Conservation (phyloP, 2,113 vertebrate species). For the Bucco capensis region DNA sequence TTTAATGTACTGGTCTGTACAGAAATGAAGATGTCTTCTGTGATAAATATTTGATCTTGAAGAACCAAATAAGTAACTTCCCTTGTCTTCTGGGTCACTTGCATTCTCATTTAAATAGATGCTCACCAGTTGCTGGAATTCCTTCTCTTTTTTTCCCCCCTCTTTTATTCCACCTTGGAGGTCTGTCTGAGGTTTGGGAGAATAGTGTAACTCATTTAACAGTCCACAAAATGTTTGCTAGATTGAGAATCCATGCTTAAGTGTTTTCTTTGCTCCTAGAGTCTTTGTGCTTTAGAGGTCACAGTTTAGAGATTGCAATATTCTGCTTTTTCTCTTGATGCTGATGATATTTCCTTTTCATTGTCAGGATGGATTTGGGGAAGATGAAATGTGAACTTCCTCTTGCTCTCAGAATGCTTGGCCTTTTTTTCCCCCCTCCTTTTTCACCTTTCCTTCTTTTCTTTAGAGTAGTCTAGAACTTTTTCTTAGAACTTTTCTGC, state of each 20-base stretch:
- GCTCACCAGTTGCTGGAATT: background rate
- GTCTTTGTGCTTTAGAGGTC: background rate
- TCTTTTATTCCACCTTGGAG: background rate
- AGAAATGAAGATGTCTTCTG: background rate
- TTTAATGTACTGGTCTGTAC: background rate
- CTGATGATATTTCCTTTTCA: background rate
- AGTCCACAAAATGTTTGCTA: background rate
- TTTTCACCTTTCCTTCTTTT: background rate
- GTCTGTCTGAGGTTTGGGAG: background rate
- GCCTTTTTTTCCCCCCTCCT: background rate
- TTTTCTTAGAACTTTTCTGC: background rate
- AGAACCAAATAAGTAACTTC: too few relatives aligned
- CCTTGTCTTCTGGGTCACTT: background rate
- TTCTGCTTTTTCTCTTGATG: background rate
- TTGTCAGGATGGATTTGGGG: background rate
- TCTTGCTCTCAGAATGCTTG: background rate
- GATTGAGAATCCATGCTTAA: background rate
- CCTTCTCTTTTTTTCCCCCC: background rate
- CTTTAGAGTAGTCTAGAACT: background rate
- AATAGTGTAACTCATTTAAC: background rate
- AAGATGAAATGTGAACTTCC: background rate
- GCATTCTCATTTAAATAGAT: background rate
- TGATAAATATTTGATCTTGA: background rate
- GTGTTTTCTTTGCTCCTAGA: background rate
- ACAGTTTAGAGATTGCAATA: background rate